Conservation (phyloP, 2,888 invertebrate genomes). For the Orthonychiurus folsomi region DNA sequence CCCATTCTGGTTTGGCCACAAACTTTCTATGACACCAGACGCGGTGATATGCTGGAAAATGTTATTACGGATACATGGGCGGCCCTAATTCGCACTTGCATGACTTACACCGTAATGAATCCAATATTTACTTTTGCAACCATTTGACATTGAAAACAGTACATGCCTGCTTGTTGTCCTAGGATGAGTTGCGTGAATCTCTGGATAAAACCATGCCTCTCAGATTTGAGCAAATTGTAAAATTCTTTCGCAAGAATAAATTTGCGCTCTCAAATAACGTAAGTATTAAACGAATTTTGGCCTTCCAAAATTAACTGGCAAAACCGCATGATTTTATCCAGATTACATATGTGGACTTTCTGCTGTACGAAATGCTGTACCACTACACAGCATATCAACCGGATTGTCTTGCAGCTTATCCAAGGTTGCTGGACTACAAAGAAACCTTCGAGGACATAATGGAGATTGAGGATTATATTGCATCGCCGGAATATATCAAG, state of each 20-base stretch:
- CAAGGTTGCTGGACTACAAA: constrained; percentile 43
- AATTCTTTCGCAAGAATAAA: constrained; percentile 1
- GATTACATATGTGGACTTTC: constrained; percentile 45
- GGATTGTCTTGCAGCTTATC: constrained; percentile 42
- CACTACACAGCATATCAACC: constrained; percentile 43
- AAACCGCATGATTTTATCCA: no score
- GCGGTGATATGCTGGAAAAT: constrained; percentile 44
- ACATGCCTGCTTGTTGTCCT: no score
- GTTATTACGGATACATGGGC: constrained; percentile 45
- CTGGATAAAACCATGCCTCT: no score
- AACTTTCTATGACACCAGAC: constrained; percentile 42
- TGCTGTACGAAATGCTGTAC: constrained; percentile 45
- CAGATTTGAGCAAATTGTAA: neutral
- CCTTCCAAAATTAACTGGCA: constrained; percentile 32
- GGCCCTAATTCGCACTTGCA: no score
- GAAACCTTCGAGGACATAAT: constrained; percentile 41
- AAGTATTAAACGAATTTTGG: neutral
- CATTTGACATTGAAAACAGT: no score
- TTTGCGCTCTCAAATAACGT: neutral
- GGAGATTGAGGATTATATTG: neutral
- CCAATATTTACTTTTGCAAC: no score
- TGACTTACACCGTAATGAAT: no score
- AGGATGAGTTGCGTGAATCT: no score
- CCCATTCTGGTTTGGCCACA: constrained; percentile 44
- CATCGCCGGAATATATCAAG: neutral